Conservation (phyloP, 2,113 vertebrate genomes). For the Corvus hawaiiensis region DNA sequence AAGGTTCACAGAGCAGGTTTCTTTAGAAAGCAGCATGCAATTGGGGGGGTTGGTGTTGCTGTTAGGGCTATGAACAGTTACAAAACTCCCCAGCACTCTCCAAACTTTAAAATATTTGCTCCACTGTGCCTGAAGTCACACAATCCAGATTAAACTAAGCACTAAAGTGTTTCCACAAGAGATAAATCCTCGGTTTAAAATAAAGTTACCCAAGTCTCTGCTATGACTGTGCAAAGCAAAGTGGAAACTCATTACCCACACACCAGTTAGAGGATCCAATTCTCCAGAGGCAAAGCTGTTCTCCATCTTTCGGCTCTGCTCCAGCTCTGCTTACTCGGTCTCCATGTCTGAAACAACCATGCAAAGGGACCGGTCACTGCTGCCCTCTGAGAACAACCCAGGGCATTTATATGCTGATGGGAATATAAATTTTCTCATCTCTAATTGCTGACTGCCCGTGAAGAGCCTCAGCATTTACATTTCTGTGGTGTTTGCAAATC, state of each 20-base stretch:
- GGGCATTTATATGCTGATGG: background rate
- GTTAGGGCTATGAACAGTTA: background rate
- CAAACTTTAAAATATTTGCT: background rate
- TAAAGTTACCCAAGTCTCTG: background rate
- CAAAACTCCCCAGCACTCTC: background rate
- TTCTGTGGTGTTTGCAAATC: background rate
- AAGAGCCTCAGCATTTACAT: background rate
- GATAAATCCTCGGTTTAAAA: background rate
- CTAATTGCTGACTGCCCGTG: background rate
- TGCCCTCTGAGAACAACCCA: background rate
- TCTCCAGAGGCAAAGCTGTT: background rate
- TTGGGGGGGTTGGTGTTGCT: background rate
- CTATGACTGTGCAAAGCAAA: background rate
- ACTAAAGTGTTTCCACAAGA: background rate
- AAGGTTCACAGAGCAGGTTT: background rate
- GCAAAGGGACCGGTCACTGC: background rate
- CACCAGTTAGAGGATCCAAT: background rate
- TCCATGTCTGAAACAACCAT: background rate
- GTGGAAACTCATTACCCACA: background rate
- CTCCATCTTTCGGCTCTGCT: background rate
- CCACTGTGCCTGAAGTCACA: background rate
- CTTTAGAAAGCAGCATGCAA: background rate
- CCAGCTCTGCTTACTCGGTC: background rate
- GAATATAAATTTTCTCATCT: background rate
- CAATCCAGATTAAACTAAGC: background rate